Base-by-base conservation (phyloP, 1,140 invertebrate species). In the Gonatopus flavifemur region DNA sequence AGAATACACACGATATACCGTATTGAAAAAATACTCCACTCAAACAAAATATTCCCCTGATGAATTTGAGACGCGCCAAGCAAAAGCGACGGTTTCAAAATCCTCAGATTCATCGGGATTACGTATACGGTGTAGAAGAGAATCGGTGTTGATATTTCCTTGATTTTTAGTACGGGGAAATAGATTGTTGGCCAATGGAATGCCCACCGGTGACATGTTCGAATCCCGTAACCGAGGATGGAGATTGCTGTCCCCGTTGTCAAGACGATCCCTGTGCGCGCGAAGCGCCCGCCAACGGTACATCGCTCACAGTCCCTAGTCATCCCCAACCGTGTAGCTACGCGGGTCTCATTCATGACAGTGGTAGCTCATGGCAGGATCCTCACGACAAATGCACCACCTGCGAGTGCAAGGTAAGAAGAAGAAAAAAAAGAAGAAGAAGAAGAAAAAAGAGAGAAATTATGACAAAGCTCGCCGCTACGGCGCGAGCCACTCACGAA, bases 101-200 rank as follows among this genome's bases (percentile, higher is more conserved):
- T n/a, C n/a, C n/a, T n/a, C n/a, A n/a, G n/a, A n/a, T n/a, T n/a
- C n/a, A n/a, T n/a, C n/a, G n/a, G n/a, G n/a, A n/a, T n/a, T n/a
- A n/a, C n/a, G n/a, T n/a, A n/a, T n/a, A n/a, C n/a, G n/a, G n/a
- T n/a, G n/a, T n/a, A n/a, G n/a, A n/a, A n/a, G n/a, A n/a, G n/a
- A n/a, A 22, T 41, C 4, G 9, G 22, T 38, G 9, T 33, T 25
- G 10, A 28, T 18, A 28, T 37, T 43, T 40, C 5, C 13, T 33
- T 4, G 24, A 24, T 41, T 65, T 78, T n/a, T 71, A 91, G 89
- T 80, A 88, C 66, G 91, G 91, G 33, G 90, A 95, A 79, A 84
- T 91, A 49, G 91, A 93, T 78, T 95, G 91, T 69, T 93, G 90
- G 90, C 85, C 88, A 59, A 81, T 90, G 67, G 86, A 91, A 64